Conservation (phyloP, 2,797 vertebrate genomes). For the Ptychadena robeensis region DNA sequence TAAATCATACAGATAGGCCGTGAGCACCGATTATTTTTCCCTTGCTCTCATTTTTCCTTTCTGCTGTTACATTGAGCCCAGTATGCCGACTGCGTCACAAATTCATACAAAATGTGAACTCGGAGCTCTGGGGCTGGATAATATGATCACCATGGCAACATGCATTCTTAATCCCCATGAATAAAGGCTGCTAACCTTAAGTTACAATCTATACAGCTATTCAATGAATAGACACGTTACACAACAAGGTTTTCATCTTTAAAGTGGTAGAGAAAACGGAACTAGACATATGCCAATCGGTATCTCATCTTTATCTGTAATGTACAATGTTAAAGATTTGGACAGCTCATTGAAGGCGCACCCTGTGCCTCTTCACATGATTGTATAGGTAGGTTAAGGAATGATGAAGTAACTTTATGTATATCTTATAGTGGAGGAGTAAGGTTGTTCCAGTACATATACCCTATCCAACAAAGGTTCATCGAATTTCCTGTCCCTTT, state of each 20-base stretch:
- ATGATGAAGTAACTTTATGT: no score
- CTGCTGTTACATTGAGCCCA: slow-evolving; percentile 41
- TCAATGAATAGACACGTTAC: slow-evolving; percentile 47
- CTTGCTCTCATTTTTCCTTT: slow-evolving; percentile 1
- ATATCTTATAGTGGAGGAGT: no score
- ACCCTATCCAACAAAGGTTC: no score
- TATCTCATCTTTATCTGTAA: background rate
- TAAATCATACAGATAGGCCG: slow-evolving; percentile 21
- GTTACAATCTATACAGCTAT: slow-evolving; percentile 20
- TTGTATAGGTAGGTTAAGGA: background rate
- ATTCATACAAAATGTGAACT: slow-evolving; percentile 50
- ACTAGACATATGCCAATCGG: background rate
- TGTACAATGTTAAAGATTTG: background rate
- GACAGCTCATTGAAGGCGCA: background rate
- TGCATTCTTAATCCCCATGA: slow-evolving; percentile 52
- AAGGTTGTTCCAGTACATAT: no score
- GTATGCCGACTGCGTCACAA: slow-evolving; percentile 47
- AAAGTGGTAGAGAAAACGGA: background rate
- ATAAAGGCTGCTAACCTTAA: slow-evolving; percentile 53
- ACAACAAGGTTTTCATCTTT: slow-evolving; percentile 13
- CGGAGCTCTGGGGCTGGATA: slow-evolving; percentile 34
- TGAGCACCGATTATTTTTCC: slow-evolving; percentile 29
- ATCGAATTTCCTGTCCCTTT: no score
- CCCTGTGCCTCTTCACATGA: background rate
- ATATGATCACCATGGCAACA: slow-evolving; percentile 56